A percentile compares a stretch with the other conserved stretches of the same genome.
Evolutionary conservation across 2,888 invertebrate genomes (phyloP).

Genomic region (Brachyptera risi): DNA sequence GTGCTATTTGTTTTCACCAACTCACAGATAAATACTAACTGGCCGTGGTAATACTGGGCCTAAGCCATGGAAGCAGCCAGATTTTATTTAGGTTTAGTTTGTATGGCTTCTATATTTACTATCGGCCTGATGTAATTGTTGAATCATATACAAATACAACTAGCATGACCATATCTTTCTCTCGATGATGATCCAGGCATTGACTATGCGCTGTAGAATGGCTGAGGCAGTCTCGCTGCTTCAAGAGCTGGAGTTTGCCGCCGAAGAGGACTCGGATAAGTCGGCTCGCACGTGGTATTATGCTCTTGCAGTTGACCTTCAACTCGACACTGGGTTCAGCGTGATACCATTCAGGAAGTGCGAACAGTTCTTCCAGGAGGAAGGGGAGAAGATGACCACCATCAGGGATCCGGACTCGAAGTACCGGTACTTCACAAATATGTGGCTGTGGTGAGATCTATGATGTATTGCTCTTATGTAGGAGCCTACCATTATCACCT

Average conservation of each 20-base stretch:
- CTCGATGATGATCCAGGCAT: too few species aligned
- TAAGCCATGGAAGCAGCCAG: too few species aligned
- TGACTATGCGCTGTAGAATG: too few species aligned
- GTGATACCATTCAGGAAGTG: conserved; percentile 50
- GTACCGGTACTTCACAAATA: conserved; percentile 51
- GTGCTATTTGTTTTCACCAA: too few species aligned
- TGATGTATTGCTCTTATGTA: neutral
- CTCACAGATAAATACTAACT: too few species aligned
- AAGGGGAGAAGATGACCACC: conserved; percentile 48
- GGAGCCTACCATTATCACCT: too few species aligned
- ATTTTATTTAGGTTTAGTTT: too few species aligned
- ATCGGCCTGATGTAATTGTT: too few species aligned
- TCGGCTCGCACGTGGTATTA: conserved; percentile 58
- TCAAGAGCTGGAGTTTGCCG: conserved; percentile 42
- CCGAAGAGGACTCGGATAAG: conserved; percentile 41
- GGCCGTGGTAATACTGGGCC: too few species aligned
- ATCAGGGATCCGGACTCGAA: conserved; percentile 51
- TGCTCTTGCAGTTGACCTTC: conserved; percentile 52
- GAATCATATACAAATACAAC: too few species aligned
- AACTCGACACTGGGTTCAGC: conserved; percentile 57
- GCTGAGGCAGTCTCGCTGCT: conserved; percentile 45
- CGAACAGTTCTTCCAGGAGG: conserved; percentile 52
- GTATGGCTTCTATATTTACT: too few species aligned
- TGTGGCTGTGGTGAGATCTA: conserved; percentile 56
- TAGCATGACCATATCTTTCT: too few species aligned